A percentile compares a stretch with the other conserved stretches of the same genome.
Evolutionary conservation across 37 sponge, comb jelly and placozoan species (phyloP).

Genomic region (Hexactinellida sp.): DNA sequence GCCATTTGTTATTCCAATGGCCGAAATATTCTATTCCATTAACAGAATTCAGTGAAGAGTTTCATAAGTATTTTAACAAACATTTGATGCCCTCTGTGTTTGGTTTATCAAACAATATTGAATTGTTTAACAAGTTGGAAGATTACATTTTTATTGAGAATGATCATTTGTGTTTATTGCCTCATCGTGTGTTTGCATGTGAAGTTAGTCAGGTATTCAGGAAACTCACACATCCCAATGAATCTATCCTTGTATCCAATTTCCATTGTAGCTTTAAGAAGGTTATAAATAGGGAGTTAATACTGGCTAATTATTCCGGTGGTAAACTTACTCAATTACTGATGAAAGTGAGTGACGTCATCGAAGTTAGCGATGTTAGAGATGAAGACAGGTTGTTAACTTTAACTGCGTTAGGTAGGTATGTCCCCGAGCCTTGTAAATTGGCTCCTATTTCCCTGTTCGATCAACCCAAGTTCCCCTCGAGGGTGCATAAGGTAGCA

Average conservation of each 20-base stretch:
- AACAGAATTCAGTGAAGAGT: not conserved
- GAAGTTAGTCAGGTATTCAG: not conserved
- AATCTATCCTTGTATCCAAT: not conserved
- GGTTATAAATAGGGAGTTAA: not conserved
- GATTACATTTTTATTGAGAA: not conserved
- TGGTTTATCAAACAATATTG: not conserved
- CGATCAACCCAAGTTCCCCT: not conserved
- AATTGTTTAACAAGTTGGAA: not conserved
- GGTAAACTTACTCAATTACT: not conserved
- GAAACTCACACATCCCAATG: not conserved
- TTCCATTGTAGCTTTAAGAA: not conserved
- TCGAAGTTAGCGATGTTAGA: not conserved
- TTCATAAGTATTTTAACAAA: not conserved
- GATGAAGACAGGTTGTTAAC: not conserved
- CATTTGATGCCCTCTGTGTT: not conserved
- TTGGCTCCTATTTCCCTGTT: not conserved
- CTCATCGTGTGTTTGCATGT: not conserved
- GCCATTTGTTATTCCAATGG: not conserved
- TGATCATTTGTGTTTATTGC: not conserved
- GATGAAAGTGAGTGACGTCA: not conserved
- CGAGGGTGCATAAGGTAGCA: not conserved
- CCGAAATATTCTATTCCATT: not conserved
- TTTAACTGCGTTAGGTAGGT: not conserved
- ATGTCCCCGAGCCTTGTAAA: not conserved
- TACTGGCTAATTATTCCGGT: not conserved